Percentiles rank a stretch among this genome's conserved stretches.
Conservation (phyloP, 2,888 invertebrate genomes). For the Autographa pulchrina region DNA sequence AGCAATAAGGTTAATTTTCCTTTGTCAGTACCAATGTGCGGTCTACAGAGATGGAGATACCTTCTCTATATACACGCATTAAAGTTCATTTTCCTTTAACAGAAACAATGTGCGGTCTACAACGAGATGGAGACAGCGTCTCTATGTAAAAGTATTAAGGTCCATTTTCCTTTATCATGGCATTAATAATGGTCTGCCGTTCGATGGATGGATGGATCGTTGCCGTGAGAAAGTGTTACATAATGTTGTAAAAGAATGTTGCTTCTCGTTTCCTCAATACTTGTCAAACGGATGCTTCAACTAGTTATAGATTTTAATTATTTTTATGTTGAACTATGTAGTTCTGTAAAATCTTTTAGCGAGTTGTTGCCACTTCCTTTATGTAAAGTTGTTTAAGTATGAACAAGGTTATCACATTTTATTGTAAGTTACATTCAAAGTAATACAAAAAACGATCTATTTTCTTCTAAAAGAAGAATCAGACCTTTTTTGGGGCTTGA, state of each 20-base stretch:
- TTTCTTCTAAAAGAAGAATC: too few species aligned
- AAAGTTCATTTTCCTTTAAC: background rate
- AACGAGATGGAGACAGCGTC: background rate
- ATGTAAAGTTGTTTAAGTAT: too few species aligned
- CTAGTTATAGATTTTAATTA: slow-evolving; percentile 29
- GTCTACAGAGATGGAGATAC: background rate
- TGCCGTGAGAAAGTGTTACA: slow-evolving; percentile 63
- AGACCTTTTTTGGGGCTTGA: too few species aligned
- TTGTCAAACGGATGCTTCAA: slow-evolving; percentile 44
- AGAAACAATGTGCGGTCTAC: background rate
- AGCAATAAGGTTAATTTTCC: too few species aligned
- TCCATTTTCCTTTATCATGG: background rate
- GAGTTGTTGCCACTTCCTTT: background rate
- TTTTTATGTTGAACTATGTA: background rate
- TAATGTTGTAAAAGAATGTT: slow-evolving; percentile 57
- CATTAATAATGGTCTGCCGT: background rate
- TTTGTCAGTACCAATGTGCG: too few species aligned
- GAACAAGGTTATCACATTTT: too few species aligned
- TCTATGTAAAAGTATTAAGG: background rate
- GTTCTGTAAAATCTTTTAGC: background rate
- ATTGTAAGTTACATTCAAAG: too few species aligned
- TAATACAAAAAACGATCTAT: too few species aligned
- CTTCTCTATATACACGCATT: background rate
- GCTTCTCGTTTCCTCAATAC: slow-evolving; percentile 48
- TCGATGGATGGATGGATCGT: slow-evolving; percentile 23